phyloP scores from a whole-genome alignment of 1,140 invertebrate genomes.

The Cydia splendana region DNA sequence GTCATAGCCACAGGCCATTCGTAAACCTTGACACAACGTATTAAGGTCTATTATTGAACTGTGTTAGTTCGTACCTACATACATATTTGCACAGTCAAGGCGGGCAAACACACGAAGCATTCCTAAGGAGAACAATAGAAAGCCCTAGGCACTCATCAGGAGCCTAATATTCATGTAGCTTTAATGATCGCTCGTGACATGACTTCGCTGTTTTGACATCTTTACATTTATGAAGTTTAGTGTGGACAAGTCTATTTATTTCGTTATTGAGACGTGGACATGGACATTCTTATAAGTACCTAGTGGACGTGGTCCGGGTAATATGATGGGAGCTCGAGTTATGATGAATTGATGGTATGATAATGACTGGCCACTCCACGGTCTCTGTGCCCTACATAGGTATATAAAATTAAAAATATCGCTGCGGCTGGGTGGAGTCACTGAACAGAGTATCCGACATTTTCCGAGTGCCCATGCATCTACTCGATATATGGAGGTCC shows the following conservation, averaged over 20 bases:
- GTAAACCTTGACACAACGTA: not conserved
- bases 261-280: too few species aligned
- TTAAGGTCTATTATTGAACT: not conserved
- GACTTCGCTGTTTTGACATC: not conserved
- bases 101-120: slow-evolving; percentile 25
- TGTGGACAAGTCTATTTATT: not conserved
- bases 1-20: not conserved
- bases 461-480: too few species aligned
- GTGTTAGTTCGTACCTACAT: not conserved
- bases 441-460: too few species aligned
- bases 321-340: too few species aligned
- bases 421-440: too few species aligned
- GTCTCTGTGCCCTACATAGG: too few species aligned
- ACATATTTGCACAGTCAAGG: slow-evolving; percentile 3
- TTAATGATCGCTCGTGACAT: not conserved
- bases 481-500: too few species aligned
- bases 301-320: too few species aligned
- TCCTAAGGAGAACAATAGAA: slow-evolving; percentile 16
- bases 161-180: not conserved
- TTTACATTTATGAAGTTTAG: not conserved
- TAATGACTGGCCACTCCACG: too few species aligned
- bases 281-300: too few species aligned
- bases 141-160: not conserved
- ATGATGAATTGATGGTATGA: too few species aligned
- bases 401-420: too few species aligned